Evolutionary conservation across 2,888 invertebrate genomes (phyloP).

Genomic region (Trilocha varians): DNA sequence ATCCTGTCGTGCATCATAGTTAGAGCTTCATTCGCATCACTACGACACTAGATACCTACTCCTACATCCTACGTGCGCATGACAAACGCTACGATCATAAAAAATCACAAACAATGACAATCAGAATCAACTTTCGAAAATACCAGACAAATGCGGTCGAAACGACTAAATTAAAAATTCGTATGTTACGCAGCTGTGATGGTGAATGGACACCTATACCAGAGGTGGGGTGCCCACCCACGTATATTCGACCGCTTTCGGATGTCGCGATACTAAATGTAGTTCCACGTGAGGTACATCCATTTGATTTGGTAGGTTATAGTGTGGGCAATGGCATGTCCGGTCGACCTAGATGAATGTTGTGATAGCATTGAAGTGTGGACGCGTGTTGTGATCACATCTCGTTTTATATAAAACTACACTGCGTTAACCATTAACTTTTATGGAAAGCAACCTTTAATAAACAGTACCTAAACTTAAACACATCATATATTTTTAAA

Average conservation of each 20-base stretch:
- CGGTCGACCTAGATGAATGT: slow-evolving; percentile 63
- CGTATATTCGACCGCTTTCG: slow-evolving; percentile 30
- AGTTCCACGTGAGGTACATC: slow-evolving; percentile 30
- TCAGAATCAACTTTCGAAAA: slow-evolving; percentile 21
- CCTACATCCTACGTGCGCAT: too few species aligned
- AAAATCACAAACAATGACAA: background rate
- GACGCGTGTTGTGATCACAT: slow-evolving; percentile 15
- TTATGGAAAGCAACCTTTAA: too few species aligned
- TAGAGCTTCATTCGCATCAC: too few species aligned
- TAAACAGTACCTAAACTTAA: too few species aligned
- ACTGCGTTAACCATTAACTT: too few species aligned
- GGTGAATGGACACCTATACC: slow-evolving; percentile 8
- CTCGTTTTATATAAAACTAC: slow-evolving; percentile 1
- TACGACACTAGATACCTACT: too few species aligned
- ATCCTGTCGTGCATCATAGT: too few species aligned
- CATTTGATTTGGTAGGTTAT: slow-evolving; percentile 31
- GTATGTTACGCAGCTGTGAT: background rate
- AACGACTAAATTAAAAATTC: slow-evolving; percentile 13
- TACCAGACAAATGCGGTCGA: slow-evolving; percentile 16
- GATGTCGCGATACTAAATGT: slow-evolving; percentile 28
- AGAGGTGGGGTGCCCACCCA: slow-evolving; percentile 28
- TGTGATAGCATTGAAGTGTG: slow-evolving; percentile 54
- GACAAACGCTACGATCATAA: background rate
- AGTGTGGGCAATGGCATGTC: slow-evolving; percentile 43
- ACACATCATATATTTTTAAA: too few species aligned